Evolutionary conservation across 1,140 invertebrate species (phyloP), one percentile per base, ranked within the genome.

Genomic region (Drosophila malerkotliana): DNA sequence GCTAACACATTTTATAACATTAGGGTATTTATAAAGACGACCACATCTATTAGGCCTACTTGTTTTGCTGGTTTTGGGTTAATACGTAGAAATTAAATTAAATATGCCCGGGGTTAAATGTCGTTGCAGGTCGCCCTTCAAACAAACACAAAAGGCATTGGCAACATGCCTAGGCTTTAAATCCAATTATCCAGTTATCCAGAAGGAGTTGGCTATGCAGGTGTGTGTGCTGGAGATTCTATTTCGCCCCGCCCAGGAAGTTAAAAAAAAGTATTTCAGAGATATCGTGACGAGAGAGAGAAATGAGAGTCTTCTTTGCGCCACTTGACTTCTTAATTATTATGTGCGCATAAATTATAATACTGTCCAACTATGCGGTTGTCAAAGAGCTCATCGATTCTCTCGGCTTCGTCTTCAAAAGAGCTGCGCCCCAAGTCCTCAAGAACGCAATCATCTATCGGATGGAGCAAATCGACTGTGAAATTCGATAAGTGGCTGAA

Each of bases 81-180:
- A 87, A 88, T 87, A 79, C 83, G 73, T 88, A 73, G 52, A 88
- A 88, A 87, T 79, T 77, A 88, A 87, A 87, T 87, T 88, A 88
- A 87, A 87, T 71, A 87, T 79, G 82, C 82, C 82, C 79, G 83
- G 71, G 82, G 83, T 69, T 58, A 54, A 75, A 56, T 67, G 68
- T 49, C 39, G 55, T 67, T 59, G 62, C 62, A 75, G 57, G 51
- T 52, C 52, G 47, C 63, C 59, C 58, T 51, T 39, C 52, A 18
- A 12, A 49, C 77, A 73, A 72, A 76, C 71, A 67, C 76, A 68
- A 69, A 68, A 57, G 66, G 66, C 41, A 56, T 24, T 56, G 32
- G 41, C 14, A 55, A 15, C 39, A 54, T 57, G 72, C 52, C 44
- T 56, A 69, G 68, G 71, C 56, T 57, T 68, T 72, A 82, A 88